Conservation (phyloP, 2,797 vertebrate species). For the Rhinatrema bivittatum region DNA sequence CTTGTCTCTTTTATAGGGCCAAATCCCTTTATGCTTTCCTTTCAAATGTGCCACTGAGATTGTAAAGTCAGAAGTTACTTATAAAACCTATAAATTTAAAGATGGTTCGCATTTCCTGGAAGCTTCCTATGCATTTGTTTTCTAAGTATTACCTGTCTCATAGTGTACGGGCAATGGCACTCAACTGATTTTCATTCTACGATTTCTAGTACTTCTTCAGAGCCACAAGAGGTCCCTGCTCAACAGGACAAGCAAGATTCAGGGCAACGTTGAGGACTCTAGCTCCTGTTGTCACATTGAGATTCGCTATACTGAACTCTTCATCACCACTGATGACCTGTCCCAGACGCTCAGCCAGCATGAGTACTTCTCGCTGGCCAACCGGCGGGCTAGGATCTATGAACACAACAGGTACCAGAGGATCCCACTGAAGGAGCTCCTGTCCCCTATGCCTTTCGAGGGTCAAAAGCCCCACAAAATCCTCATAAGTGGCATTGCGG, state of each 20-base stretch:
- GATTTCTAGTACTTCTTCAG: conserved; percentile 38
- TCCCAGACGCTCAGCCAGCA: conserved; percentile 28
- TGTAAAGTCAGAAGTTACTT: no score
- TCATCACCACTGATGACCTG: conserved; percentile 45
- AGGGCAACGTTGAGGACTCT: conserved; percentile 31
- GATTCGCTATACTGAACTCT: conserved; percentile 57
- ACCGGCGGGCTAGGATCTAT: conserved; percentile 47
- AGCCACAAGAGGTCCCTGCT: conserved; percentile 46
- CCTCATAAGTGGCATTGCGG: conserved; percentile 56
- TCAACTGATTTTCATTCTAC: background rate
- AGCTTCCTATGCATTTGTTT: no score
- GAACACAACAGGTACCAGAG: conserved; percentile 48
- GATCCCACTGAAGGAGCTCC: conserved; percentile 28
- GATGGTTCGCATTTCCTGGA: no score
- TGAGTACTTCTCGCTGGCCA: conserved; percentile 51
- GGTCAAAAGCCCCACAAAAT: conserved; percentile 34
- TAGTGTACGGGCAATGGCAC: no score
- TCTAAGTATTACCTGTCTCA: no score
- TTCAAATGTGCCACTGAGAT: no score
- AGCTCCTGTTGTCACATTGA: conserved; percentile 48
- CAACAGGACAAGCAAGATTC: conserved; percentile 40
- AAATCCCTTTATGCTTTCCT: no score
- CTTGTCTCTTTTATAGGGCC: no score
- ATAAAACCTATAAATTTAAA: no score
- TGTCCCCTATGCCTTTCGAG: conserved; percentile 14